A percentile compares a stretch with the other conserved stretches of the same genome.
phyloP scores from a whole-genome alignment of 2,113 vertebrate species.

The Hipposideros armiger region DNA sequence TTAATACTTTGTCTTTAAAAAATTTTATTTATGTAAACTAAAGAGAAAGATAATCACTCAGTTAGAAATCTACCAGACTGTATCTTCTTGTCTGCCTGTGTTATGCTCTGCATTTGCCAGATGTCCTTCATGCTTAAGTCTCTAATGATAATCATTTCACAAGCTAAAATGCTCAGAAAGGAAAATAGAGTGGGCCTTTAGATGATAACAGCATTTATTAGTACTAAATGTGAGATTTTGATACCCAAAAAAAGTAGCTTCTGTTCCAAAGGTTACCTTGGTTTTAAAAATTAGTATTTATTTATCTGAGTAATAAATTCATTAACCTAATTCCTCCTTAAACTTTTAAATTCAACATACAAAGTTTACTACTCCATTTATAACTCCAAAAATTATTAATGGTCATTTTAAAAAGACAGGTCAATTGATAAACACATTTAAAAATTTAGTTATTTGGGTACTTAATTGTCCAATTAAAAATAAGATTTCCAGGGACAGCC shows the following conservation, averaged over 20 bases:
- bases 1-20: neutral
- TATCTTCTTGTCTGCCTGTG: neutral
- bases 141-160: neutral
- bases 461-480: neutral
- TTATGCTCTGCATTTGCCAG: neutral
- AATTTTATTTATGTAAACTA: neutral
- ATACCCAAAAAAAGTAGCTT: neutral
- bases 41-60: neutral
- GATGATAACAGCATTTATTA: neutral
- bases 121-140: neutral
- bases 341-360: neutral
- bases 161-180: neutral
- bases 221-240: neutral
- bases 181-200: neutral
- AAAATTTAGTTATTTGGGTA: neutral
- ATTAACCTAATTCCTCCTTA: neutral
- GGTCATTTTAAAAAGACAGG: neutral
- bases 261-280: neutral
- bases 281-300: conserved; percentile 48
- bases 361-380: neutral
- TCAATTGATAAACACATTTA: conserved; percentile 1
- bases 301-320: neutral
- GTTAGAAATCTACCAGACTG: neutral
- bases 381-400: neutral
- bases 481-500: too few relatives aligned